A percentile compares a stretch with the other conserved stretches of the same genome.
Evolutionary conservation across 64 coral and sea anemone species (phyloP).

Genomic region (Actinia tenebrosa): DNA sequence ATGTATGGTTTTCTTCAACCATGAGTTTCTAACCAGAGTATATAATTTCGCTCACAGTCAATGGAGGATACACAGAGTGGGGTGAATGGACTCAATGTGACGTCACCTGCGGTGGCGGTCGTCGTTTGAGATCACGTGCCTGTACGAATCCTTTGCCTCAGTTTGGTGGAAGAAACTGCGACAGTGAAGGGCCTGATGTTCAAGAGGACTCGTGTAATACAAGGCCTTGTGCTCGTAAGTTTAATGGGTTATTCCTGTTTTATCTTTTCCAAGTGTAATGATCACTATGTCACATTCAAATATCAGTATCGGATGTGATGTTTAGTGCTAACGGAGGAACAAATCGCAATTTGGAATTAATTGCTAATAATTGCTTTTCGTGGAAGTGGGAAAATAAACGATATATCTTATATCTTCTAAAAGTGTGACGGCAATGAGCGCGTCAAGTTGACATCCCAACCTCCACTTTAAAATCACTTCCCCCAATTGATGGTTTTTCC

Average conservation of each 20-base stretch:
- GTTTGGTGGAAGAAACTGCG: constrained; percentile 79
- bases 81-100: constrained; percentile 93
- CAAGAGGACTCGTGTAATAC: constrained; percentile 85
- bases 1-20: not conserved
- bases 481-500: too few relatives aligned
- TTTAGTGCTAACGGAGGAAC: too few relatives aligned
- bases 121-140: constrained; percentile 80
- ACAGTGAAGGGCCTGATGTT: constrained; percentile 46
- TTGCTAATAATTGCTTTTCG: too few relatives aligned
- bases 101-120: constrained; percentile 87
- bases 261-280: not conserved
- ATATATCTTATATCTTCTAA: too few relatives aligned
- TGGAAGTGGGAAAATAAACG: too few relatives aligned
- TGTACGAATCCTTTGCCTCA: constrained; percentile 87
- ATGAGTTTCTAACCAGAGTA: not conserved
- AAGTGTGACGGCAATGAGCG: too few relatives aligned
- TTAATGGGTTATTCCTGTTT: not conserved
- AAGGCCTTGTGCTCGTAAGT: constrained; percentile 87
- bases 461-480: too few relatives aligned
- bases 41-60: constrained; percentile 47
- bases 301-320: too few relatives aligned
- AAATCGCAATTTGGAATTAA: too few relatives aligned
- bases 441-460: too few relatives aligned
- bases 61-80: constrained; percentile 85
- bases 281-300: too few relatives aligned